Evolutionary conservation across 35 echinoderm and acorn worm genomes (phyloP).

Genomic region (Stichopus chloronotus): DNA sequence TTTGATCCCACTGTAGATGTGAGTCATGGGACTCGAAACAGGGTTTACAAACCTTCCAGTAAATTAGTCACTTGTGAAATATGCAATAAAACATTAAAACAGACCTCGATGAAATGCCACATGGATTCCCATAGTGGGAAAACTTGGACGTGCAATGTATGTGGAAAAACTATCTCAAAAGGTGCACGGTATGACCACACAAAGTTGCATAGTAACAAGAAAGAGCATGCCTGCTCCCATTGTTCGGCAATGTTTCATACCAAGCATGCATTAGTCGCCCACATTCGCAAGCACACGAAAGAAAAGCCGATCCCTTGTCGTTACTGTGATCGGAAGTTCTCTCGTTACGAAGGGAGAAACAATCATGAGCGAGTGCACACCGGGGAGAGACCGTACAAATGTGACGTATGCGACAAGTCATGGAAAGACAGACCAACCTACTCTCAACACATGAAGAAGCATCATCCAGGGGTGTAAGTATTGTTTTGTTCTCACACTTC

Average conservation of each 20-base stretch:
- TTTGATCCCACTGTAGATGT: slow-evolving; percentile 38
- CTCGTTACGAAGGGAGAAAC: slow-evolving; percentile 14
- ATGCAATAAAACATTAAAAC: slow-evolving; percentile 16
- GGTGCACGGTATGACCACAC: background rate
- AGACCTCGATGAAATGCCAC: background rate
- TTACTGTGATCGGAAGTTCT: slow-evolving; percentile 17
- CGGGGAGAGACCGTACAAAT: slow-evolving; percentile 14
- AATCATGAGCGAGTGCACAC: slow-evolving; percentile 34
- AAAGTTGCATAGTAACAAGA: background rate
- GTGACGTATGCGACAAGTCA: slow-evolving; percentile 8
- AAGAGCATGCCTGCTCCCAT: background rate
- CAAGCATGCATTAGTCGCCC: slow-evolving; percentile 19
- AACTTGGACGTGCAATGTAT: slow-evolving; percentile 24
- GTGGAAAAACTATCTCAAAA: slow-evolving; percentile 20
- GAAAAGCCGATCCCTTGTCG: slow-evolving; percentile 19
- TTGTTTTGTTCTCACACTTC: background rate
- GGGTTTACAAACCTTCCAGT: background rate
- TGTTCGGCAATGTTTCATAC: background rate
- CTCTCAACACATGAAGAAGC: slow-evolving; percentile 43
- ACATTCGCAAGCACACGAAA: background rate
- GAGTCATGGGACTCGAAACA: slow-evolving; percentile 12
- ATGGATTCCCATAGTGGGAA: slow-evolving; percentile 17
- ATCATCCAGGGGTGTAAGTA: slow-evolving; percentile 40
- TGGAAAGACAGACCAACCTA: slow-evolving; percentile 49
- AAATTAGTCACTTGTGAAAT: background rate